Conservation (phyloP, 2,888 invertebrate genomes). For the Melinopterus prodromus region DNA sequence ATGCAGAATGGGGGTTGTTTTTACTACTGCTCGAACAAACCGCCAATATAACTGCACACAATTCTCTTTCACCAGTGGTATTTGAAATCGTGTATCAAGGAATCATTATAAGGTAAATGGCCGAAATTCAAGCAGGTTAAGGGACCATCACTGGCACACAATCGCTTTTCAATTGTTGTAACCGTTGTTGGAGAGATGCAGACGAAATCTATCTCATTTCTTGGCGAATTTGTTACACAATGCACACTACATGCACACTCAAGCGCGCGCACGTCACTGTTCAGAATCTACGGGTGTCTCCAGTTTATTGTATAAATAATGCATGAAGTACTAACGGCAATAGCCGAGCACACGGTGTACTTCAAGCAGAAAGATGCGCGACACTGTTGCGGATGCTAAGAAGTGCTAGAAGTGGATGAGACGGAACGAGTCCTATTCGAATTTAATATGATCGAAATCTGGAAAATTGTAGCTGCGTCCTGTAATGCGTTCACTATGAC, state of each 20-base stretch:
- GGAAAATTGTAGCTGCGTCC: too few relatives aligned
- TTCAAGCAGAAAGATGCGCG: neutral
- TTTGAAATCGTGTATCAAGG: too few relatives aligned
- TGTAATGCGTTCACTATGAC: too few relatives aligned
- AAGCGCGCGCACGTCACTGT: neutral
- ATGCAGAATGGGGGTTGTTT: too few relatives aligned
- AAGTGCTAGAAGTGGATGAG: neutral
- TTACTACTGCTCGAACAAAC: too few relatives aligned
- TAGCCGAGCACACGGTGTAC: neutral
- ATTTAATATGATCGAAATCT: neutral
- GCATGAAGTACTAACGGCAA: neutral
- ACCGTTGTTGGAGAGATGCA: neutral
- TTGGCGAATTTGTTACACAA: neutral
- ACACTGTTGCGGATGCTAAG: neutral
- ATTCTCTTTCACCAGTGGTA: too few relatives aligned
- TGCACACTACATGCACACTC: neutral
- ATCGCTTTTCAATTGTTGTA: neutral
- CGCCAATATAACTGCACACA: too few relatives aligned
- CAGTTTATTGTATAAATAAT: constrained; percentile 4
- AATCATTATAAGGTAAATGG: too few relatives aligned
- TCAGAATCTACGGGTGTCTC: neutral
- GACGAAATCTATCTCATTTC: constrained; percentile 4
- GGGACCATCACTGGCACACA: too few relatives aligned
- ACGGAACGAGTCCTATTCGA: neutral
- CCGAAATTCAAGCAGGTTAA: too few relatives aligned